A percentile compares a stretch with the other conserved stretches of the same genome.
These are phyloP conservation scores for Scotopteryx bipunctaria DNA, from an alignment of 2,888 invertebrate species.

Conservation along the genomic window DNA sequence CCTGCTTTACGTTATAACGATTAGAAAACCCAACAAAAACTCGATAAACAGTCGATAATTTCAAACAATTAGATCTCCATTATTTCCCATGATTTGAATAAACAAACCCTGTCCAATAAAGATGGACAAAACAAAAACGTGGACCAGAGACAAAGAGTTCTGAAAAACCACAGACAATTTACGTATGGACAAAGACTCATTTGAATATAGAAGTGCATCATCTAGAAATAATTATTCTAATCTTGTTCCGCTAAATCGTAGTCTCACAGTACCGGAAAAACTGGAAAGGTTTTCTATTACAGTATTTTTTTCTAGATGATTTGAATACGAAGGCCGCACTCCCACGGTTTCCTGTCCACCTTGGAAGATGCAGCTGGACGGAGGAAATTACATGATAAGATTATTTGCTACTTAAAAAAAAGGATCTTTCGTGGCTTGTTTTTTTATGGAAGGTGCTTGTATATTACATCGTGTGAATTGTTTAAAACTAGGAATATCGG, in stretches of 20 bases:
- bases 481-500: too few relatives aligned
- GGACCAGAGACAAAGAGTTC: slow-evolving; percentile 29
- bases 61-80: slow-evolving; percentile 30
- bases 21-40: slow-evolving; percentile 19
- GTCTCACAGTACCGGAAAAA: slow-evolving; percentile 75
- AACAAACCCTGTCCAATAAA: slow-evolving; percentile 44
- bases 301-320: slow-evolving; percentile 55
- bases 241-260: slow-evolving; percentile 64
- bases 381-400: slow-evolving; percentile 20
- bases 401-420: slow-evolving; percentile 13
- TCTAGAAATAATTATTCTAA: slow-evolving; percentile 60
- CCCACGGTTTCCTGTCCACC: slow-evolving; percentile 64
- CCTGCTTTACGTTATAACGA: background rate
- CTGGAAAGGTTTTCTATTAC: slow-evolving; percentile 73
- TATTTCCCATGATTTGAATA: slow-evolving; percentile 38
- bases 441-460: too few relatives aligned
- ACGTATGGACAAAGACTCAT: slow-evolving; percentile 67
- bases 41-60: slow-evolving; percentile 18
- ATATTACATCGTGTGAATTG: too few relatives aligned
- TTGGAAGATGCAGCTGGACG: slow-evolving; percentile 37
- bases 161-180: slow-evolving; percentile 39
- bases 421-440: background rate
- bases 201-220: slow-evolving; percentile 66
- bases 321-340: slow-evolving; percentile 68
- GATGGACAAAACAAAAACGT: slow-evolving; percentile 41